phyloP scores from a whole-genome alignment of 2,888 invertebrate genomes.

The Harpalus rufipes region DNA sequence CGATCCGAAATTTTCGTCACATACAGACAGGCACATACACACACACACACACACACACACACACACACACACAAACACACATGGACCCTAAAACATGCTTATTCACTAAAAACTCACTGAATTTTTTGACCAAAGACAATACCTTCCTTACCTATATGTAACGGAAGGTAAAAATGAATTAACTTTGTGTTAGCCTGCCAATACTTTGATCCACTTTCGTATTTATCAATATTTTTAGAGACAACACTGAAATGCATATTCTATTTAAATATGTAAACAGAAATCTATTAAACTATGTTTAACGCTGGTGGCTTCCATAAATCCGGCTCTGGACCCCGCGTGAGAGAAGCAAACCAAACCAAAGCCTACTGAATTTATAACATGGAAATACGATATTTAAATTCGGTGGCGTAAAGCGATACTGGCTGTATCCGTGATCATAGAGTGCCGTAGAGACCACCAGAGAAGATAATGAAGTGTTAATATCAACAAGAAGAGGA shows the following conservation, averaged over 20 bases:
- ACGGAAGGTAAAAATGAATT: no score
- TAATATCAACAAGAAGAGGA: slow-evolving; percentile 62
- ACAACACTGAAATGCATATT: neutral
- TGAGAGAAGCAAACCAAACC: neutral
- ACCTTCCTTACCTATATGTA: no score
- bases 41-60: no score
- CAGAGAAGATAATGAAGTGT: slow-evolving; percentile 65
- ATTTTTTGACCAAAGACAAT: no score
- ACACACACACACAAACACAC: no score
- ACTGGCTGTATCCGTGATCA: slow-evolving; percentile 37
- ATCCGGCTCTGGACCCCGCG: slow-evolving; percentile 17
- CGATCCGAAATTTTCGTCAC: no score
- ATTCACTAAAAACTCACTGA: no score
- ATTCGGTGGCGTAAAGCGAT: slow-evolving; percentile 61
- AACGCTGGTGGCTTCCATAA: neutral
- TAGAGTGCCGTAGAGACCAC: slow-evolving; percentile 57
- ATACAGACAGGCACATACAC: no score
- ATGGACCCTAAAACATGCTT: no score
- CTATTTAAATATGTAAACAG: neutral
- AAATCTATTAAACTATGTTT: neutral
- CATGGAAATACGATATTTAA: slow-evolving; percentile 54
- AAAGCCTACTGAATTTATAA: slow-evolving; percentile 59
- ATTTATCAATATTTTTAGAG: no score
- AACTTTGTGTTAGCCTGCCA: no score
- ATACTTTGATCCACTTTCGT: no score